These are phyloP conservation scores for Actinernus sp. DNA, from an alignment of 92 coral and sea anemone genomes.

Conservation along the genomic window DNA sequence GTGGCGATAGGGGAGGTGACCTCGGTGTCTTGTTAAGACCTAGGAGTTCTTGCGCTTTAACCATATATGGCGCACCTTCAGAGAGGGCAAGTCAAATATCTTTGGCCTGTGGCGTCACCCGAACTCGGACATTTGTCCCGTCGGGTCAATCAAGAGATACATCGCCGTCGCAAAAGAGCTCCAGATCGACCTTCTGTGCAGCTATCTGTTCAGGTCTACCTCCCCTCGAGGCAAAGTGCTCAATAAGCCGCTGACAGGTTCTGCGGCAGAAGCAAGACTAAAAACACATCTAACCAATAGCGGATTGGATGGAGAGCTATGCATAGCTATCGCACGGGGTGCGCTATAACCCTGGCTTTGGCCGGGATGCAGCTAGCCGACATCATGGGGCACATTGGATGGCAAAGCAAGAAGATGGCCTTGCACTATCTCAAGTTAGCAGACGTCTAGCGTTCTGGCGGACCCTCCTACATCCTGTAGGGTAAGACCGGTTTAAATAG, in stretches of 20 bases:
- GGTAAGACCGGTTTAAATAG: too few species aligned
- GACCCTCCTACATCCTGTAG: too few species aligned
- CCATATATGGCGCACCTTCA: not conserved
- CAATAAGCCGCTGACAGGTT: slow-evolving; percentile 9
- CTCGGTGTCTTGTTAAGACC: slow-evolving; percentile 13
- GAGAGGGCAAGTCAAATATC: slow-evolving; percentile 17
- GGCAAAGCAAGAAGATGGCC: too few species aligned
- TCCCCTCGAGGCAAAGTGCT: slow-evolving; percentile 10
- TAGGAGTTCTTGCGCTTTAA: slow-evolving; percentile 5
- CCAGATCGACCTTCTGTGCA: slow-evolving; percentile 13
- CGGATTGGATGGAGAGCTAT: slow-evolving; percentile 12
- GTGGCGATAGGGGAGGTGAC: too few species aligned
- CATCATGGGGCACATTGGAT: too few species aligned
- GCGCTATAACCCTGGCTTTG: too few species aligned
- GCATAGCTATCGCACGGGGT: too few species aligned
- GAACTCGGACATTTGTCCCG: slow-evolving; percentile 11
- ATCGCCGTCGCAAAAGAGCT: slow-evolving; percentile 13
- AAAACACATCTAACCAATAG: slow-evolving; percentile 10
- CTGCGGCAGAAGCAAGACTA: slow-evolving; percentile 21
- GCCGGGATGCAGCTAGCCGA: too few species aligned
- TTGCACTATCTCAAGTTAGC: too few species aligned
- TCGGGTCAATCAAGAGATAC: slow-evolving; percentile 5
- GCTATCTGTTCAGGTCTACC: slow-evolving; percentile 26
- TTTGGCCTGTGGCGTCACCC: slow-evolving; percentile 25
- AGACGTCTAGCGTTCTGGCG: too few species aligned